Percentiles rank a stretch among this genome's conserved stretches.
phyloP scores from a whole-genome alignment of 2,113 vertebrate species.

The Laticauda laticaudata region DNA sequence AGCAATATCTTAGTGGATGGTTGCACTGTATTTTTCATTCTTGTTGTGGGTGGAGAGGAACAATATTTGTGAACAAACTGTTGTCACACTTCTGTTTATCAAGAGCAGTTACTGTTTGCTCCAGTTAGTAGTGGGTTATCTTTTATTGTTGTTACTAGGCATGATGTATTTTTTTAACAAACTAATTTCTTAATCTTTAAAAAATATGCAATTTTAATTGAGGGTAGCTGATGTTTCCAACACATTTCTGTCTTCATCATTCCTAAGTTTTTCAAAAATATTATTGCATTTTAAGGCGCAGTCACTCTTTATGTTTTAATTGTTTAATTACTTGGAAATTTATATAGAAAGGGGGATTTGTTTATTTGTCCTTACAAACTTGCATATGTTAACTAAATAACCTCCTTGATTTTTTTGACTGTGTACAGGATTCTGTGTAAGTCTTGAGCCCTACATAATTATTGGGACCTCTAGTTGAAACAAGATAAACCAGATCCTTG shows the following conservation, averaged over 20 bases:
- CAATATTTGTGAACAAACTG: not conserved
- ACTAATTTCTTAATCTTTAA: not conserved
- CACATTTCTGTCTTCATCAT: slow-evolving; percentile 7
- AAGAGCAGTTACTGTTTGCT: not conserved
- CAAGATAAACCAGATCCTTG: not conserved
- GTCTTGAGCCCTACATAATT: not conserved
- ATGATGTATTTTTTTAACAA: not conserved
- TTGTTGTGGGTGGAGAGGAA: not conserved
- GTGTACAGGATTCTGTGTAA: not conserved
- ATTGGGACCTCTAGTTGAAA: not conserved
- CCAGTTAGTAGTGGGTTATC: not conserved
- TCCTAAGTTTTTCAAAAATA: not conserved
- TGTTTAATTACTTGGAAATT: slow-evolving; percentile 5
- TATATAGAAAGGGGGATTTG: not conserved
- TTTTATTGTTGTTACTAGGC: not conserved
- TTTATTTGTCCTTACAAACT: not conserved
- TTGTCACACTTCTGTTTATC: not conserved
- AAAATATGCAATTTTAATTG: not conserved
- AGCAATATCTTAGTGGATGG: not conserved
- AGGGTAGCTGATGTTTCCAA: not conserved
- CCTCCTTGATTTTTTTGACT: not conserved
- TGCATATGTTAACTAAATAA: not conserved
- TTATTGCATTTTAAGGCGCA: not conserved
- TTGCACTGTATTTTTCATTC: not conserved
- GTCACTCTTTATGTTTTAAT: not conserved